Evolutionary conservation across 1,140 invertebrate genomes (phyloP).

Genomic region (Leptinotarsa texana): DNA sequence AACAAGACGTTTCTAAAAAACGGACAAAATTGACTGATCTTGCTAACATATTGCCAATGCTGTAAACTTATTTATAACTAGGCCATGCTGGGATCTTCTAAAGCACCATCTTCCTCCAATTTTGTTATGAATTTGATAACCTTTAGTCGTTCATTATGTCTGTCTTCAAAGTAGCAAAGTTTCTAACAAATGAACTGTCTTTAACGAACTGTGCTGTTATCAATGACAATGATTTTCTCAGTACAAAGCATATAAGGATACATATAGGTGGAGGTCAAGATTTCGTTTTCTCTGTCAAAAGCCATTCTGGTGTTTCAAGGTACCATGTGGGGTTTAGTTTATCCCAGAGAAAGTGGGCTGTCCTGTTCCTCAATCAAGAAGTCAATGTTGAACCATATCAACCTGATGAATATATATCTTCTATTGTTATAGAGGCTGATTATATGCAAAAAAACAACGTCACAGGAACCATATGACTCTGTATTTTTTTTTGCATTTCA

Average conservation of each 20-base stretch:
- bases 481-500: no score
- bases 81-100: slow-evolving; percentile 60
- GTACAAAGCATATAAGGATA: slow-evolving; percentile 80
- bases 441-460: slow-evolving; percentile 95
- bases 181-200: slow-evolving; percentile 91
- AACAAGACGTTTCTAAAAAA: slow-evolving; percentile 20
- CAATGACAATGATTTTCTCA: slow-evolving; percentile 81
- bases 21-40: slow-evolving; percentile 15
- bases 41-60: slow-evolving; percentile 7
- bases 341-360: slow-evolving; percentile 95
- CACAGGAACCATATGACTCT: no score
- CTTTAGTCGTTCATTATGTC: slow-evolving; percentile 77
- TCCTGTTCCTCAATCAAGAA: slow-evolving; percentile 85
- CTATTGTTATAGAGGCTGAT: slow-evolving; percentile 86
- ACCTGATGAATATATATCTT: slow-evolving; percentile 81
- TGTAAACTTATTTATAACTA: slow-evolving; percentile 24
- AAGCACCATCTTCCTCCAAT: slow-evolving; percentile 86
- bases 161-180: slow-evolving; percentile 91
- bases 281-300: slow-evolving; percentile 84
- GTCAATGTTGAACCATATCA: slow-evolving; percentile 82
- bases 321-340: slow-evolving; percentile 89
- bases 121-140: slow-evolving; percentile 90
- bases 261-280: slow-evolving; percentile 76
- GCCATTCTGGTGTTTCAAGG: slow-evolving; percentile 71
- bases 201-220: slow-evolving; percentile 91